These are phyloP conservation scores for Thermophis baileyi DNA, from an alignment of 2,113 vertebrate genomes.

Conservation along the genomic window DNA sequence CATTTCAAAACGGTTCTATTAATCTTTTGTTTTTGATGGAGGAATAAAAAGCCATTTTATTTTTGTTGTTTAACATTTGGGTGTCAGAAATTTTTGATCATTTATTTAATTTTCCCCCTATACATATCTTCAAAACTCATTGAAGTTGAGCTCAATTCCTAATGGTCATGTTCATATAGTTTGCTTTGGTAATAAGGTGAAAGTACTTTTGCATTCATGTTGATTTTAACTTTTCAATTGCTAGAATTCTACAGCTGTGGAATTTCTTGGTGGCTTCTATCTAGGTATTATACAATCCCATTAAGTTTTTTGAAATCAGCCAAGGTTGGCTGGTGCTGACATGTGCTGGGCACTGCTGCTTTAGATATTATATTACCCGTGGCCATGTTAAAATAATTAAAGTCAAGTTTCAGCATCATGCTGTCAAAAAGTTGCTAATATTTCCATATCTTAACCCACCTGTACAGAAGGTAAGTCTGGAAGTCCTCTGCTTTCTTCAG, in stretches of 20 bases:
- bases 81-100: not conserved
- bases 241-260: not conserved
- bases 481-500: constrained; percentile 72
- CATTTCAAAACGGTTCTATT: not conserved
- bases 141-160: not conserved
- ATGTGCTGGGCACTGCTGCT: not conserved
- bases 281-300: not conserved
- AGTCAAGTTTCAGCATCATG: not conserved
- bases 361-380: not conserved
- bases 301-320: not conserved
- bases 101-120: not conserved
- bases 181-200: not conserved
- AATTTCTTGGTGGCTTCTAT: not conserved
- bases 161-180: not conserved
- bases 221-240: not conserved
- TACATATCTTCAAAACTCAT: not conserved
- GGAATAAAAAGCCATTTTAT: not conserved
- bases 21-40: not conserved
- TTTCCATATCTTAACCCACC: constrained; percentile 48
- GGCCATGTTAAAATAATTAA: not conserved
- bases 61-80: not conserved
- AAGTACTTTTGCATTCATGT: not conserved
- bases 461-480: constrained; percentile 65
- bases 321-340: not conserved
- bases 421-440: not conserved